Evolutionary conservation across 2,888 invertebrate genomes (phyloP), one percentile per base, ranked within the genome.

Genomic region (Lordiphosa fenestrarum): DNA sequence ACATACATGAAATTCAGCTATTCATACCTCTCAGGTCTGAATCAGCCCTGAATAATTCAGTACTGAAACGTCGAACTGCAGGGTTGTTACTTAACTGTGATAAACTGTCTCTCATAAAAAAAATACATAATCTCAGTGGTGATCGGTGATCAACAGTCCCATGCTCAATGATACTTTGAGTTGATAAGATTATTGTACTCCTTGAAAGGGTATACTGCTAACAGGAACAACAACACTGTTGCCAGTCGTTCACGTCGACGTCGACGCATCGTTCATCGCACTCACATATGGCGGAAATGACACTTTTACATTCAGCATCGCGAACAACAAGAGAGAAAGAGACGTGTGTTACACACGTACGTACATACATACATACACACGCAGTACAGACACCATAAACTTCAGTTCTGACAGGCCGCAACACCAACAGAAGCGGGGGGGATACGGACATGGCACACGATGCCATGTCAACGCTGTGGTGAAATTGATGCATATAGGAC

Each of bases 351-450:
- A 63, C 71, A 63, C 54, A 15, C 15, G 15, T 23, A 23, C 23
- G 6, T 23, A 23, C 4, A 4, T 30, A 30, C 4, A 9, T 30
- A 30, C 30, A 9, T 10, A 47, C 64, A 69, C 57, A 66, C 66
- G 73, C 76, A 63, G 72, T 69, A 77, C 86, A 86, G 87, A 86
- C 87, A 76, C 86, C 84, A 86, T 86, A 86, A 86, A 86, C 86
- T 87, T 86, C 85, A 86, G 67, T 87, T 86, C 66, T 87, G 86
- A 86, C 87, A 87, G 85, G 76, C 76, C 84, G 76, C 84, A 87
- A 85, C 74, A 82, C 74, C 75, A 69, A 60, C 71, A 81, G 72
- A 60, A 73, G 60, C 66, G 53, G 40, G 47, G 47, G 76, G 57
- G 73, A 59, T 58, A 61, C 66, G 53, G 19, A 7, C 47, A 48